Percentiles rank a stretch among this genome's conserved stretches.
phyloP scores from a whole-genome alignment of 2,888 invertebrate species.

The Hofmannophila pseudospretella region DNA sequence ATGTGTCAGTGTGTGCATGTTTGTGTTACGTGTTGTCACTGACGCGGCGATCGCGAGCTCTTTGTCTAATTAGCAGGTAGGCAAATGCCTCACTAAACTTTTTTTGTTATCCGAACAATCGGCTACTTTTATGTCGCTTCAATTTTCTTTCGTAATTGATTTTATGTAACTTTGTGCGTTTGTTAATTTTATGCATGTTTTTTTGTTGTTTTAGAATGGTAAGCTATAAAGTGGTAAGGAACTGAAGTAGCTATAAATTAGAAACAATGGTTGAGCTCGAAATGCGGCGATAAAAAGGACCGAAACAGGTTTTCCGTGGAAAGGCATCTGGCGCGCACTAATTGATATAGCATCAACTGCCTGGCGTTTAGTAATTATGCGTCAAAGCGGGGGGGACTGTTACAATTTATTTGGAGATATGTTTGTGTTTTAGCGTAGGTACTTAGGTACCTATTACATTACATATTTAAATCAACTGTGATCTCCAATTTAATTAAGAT shows the following conservation, averaged over 20 bases:
- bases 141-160: constrained; percentile 34
- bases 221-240: constrained; percentile 10
- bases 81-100: constrained; percentile 53
- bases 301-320: constrained; percentile 65
- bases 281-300: constrained; percentile 46
- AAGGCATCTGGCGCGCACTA: constrained; percentile 70
- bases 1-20: constrained; percentile 61
- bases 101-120: constrained; percentile 33
- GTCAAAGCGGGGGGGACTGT: constrained; percentile 19
- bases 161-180: constrained; percentile 24
- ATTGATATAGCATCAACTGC: constrained; percentile 65
- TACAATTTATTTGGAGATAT: constrained; percentile 6
- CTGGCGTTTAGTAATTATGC: constrained; percentile 52
- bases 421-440: no score
- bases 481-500: no score
- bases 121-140: constrained; percentile 26
- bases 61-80: constrained; percentile 75
- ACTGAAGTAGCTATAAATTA: constrained; percentile 29
- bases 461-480: no score
- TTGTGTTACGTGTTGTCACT: constrained; percentile 59
- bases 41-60: constrained; percentile 58
- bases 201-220: constrained; percentile 2
- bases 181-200: constrained; percentile 6
- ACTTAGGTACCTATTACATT: no score
- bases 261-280: constrained; percentile 49